phyloP scores from a whole-genome alignment of 2,113 vertebrate genomes.

The Archilochus colubris region DNA sequence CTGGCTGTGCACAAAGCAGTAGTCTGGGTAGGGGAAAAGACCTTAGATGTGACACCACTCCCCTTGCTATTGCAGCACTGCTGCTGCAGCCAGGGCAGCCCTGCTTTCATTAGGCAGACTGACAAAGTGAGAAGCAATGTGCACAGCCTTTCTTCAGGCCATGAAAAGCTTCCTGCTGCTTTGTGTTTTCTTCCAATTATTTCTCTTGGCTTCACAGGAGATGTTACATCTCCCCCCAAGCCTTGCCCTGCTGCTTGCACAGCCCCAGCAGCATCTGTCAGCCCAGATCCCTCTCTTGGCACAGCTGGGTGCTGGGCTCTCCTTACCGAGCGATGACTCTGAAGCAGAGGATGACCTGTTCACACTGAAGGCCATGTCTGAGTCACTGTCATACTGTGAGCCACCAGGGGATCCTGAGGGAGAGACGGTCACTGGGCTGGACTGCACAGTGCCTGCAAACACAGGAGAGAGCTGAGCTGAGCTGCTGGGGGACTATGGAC shows the following conservation, averaged over 20 bases:
- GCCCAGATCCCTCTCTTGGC: accelerated
- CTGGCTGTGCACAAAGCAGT: background rate
- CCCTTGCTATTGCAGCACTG: background rate
- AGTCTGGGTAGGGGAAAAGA: background rate
- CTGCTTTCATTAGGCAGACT: background rate
- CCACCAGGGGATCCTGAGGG: conserved; percentile 90
- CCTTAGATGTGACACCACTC: accelerated
- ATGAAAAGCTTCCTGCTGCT: background rate
- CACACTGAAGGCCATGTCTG: conserved; percentile 94
- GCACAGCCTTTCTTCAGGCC: background rate
- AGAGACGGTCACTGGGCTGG: conserved; percentile 85
- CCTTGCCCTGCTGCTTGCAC: background rate
- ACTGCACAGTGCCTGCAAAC: conserved; percentile 88
- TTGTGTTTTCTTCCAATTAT: background rate
- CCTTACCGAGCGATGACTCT: conserved; percentile 96
- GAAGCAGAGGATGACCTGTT: conserved; percentile 96
- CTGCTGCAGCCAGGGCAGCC: background rate
- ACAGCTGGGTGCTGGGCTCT: background rate
- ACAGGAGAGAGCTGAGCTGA: conserved; percentile 39
- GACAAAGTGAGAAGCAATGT: background rate
- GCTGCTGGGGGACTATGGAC: accelerated
- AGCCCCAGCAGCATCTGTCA: background rate
- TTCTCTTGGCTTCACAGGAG: background rate
- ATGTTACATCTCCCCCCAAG: background rate
- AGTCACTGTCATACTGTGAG: conserved; percentile 94